Percentiles rank a stretch among this genome's conserved stretches.
phyloP scores from a whole-genome alignment of 2,113 vertebrate species.

The Motacilla alba region DNA sequence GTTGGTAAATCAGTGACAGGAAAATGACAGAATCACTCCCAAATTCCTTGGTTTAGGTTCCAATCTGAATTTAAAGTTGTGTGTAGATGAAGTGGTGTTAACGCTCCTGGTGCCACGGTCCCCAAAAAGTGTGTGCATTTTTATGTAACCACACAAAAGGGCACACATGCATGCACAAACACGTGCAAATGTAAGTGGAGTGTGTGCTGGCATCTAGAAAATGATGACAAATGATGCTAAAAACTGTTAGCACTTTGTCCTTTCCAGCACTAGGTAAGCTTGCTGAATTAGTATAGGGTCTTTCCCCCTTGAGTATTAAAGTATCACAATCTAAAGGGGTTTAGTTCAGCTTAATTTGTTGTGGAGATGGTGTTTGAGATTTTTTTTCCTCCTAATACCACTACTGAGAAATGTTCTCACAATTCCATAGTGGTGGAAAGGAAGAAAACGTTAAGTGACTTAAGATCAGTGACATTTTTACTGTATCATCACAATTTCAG shows the following conservation, averaged over 20 bases:
- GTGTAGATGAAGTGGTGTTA: neutral
- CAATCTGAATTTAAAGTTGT: neutral
- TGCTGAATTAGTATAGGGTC: neutral
- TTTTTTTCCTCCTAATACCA: neutral
- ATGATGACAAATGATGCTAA: neutral
- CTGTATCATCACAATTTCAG: neutral
- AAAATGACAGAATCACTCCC: fast-evolving
- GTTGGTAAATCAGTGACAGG: neutral
- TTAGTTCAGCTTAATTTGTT: neutral
- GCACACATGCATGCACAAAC: neutral
- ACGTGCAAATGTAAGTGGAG: neutral
- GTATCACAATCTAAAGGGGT: neutral
- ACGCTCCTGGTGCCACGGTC: neutral
- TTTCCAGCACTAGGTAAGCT: neutral
- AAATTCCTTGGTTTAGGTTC: neutral
- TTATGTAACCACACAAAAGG: neutral
- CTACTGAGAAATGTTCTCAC: neutral
- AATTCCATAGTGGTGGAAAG: neutral
- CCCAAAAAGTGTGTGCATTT: neutral
- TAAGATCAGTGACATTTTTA: neutral
- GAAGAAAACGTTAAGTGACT: fast-evolving
- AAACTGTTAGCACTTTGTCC: neutral
- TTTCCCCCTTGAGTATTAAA: neutral
- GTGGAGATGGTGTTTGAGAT: neutral
- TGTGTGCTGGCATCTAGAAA: neutral